Evolutionary conservation across 1,140 invertebrate species (phyloP), one percentile per base, ranked within the genome.

Genomic region (Mercenaria mercenaria): DNA sequence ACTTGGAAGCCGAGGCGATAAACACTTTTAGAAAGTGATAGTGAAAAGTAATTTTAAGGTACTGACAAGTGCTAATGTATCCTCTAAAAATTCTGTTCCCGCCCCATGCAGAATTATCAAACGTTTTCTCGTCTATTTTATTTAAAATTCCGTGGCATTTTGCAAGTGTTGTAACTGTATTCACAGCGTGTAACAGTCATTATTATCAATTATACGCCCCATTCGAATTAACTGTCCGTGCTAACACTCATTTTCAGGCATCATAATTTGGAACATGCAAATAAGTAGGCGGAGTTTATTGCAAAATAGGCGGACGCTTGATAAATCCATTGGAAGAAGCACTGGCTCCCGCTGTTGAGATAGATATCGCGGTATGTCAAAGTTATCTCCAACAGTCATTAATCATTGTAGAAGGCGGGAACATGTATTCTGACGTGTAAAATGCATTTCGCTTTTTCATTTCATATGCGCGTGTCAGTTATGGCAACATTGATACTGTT

Each of bases 181-280:
- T 56, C 26, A 47, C 61, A 47, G 13, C 83, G 50, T 52, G 61
- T 37, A 84, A 69, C 50, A 41, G 32, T 32, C 52, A 56, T 81
- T 29, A 88, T 81, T 81, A 81, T 23, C 59, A 64, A 88, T 88
- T 69, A 88, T 67, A 88, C 86, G 86, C 86, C 86, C 86, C 32
- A 88, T 88, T 88, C 86, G 26, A 6, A 34, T 69, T 88, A 69
- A 88, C 86, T n/a, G 61, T 61, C 32, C 85, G 37, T 87, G 76
- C 34, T 18, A n/a, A 64, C 59, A 41, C 56, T 85, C 83, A 56
- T 20, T 39, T 74, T 15, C 37, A 74, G 67, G 67, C 41, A 67
- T 50, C 41, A 32, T 50, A 20, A 59, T 72, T 52, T 74, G 64
- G 43, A 85, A 59, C n/a, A 85, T 67, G 61, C 69, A 52, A 56